Percentiles rank a stretch among this genome's conserved stretches.
These are phyloP conservation scores for Bos taurus DNA, from an alignment of 2,113 vertebrate genomes.

Conservation along the genomic window ARS-UCD2.0 NC_037340.1:76460001-76460500, in stretches of 20 bases:
- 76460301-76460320: constrained; percentile 11
- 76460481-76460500: constrained; percentile 13
- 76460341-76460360: constrained; percentile 65
- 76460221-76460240: not conserved
- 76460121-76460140: not conserved
- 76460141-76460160: not conserved
- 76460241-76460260: constrained; percentile 23
- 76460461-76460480: constrained; percentile 15
- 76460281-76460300: not conserved
- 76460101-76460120: not conserved
- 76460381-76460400: constrained; percentile 58
- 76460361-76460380: constrained; percentile 62
- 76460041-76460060: not conserved
- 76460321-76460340: constrained; percentile 2
- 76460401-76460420: constrained; percentile 53
- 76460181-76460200: constrained; percentile 15
- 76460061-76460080: not conserved
- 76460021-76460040: not conserved
- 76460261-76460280: constrained; percentile 13
- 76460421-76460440: constrained; percentile 12
- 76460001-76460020: not conserved
- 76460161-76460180: not conserved
- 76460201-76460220: not conserved
- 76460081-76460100: not conserved
- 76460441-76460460: constrained; percentile 39